phyloP scores from a whole-genome alignment of 2,797 vertebrate species.

The Sorex maritimensis region DNA sequence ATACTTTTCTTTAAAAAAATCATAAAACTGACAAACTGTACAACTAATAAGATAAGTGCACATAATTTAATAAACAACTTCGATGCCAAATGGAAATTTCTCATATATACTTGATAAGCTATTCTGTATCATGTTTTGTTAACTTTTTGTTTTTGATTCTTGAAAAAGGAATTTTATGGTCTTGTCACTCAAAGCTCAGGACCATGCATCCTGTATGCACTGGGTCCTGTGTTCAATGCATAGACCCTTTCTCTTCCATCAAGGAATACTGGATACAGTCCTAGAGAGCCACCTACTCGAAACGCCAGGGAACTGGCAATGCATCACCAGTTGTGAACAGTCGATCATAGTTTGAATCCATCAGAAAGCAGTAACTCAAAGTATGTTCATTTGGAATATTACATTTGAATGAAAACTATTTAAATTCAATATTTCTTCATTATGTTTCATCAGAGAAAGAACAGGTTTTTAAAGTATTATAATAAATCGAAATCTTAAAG shows the following conservation, averaged over 20 bases:
- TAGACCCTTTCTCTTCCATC: no score
- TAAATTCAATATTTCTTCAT: not conserved
- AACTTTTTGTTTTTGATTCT: no score
- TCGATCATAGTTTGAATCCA: no score
- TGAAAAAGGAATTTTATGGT: no score
- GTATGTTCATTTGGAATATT: not conserved
- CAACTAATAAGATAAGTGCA: not conserved
- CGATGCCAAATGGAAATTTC: not conserved
- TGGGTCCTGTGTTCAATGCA: no score
- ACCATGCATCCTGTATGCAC: not conserved
- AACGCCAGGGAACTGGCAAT: no score
- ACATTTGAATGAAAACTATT: not conserved
- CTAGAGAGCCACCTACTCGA: no score
- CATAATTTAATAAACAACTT: slow-evolving; percentile 1
- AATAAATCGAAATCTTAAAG: slow-evolving; percentile 28
- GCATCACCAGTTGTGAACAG: no score
- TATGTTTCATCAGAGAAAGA: not conserved
- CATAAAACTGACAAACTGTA: not conserved
- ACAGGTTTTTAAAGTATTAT: not conserved
- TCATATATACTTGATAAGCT: not conserved
- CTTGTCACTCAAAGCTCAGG: no score
- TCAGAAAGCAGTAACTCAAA: no score
- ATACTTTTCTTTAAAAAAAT: not conserved
- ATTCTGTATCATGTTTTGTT: not conserved
- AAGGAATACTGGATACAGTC: no score